Percentiles rank a stretch among this genome's conserved stretches.
These are phyloP conservation scores for Drosophila subsilvestris DNA, from an alignment of 2,888 invertebrate genomes.

Conservation along the genomic window DNA sequence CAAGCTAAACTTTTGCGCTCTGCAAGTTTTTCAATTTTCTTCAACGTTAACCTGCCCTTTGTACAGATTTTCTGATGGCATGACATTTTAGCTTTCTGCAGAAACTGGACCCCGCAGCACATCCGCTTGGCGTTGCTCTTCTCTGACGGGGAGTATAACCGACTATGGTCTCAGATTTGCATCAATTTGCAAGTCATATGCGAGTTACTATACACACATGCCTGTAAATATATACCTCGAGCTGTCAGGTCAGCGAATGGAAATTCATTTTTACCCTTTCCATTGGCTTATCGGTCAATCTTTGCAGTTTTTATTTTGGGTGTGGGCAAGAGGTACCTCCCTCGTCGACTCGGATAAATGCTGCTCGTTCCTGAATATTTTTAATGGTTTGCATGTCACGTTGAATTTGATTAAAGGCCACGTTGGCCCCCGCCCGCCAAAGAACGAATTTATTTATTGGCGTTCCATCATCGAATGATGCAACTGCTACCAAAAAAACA, in stretches of 20 bases:
- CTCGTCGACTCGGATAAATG: not conserved
- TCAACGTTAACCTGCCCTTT: constrained; percentile 40
- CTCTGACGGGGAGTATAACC: not conserved
- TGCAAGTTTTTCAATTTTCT: constrained; percentile 70
- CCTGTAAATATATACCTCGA: not conserved
- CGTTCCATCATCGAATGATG: constrained; percentile 11
- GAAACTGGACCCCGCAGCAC: constrained; percentile 24
- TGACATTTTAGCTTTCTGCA: constrained; percentile 24
- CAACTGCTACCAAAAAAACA: constrained; percentile 22
- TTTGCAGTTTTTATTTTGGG: no score
- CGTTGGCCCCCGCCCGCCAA: constrained; percentile 15
- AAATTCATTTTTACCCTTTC: not conserved
- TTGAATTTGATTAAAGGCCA: constrained; percentile 46
- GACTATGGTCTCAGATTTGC: constrained; percentile 14
- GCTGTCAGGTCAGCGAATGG: not conserved
- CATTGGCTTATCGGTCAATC: not conserved
- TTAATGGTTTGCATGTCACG: constrained; percentile 37
- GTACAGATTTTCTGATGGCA: constrained; percentile 34
- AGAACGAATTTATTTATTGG: constrained; percentile 48
- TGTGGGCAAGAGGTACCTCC: not conserved
- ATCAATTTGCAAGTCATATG: constrained; percentile 19
- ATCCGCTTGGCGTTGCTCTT: constrained; percentile 14
- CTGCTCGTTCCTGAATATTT: not conserved
- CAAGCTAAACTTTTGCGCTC: constrained; percentile 61
- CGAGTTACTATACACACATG: not conserved